phyloP scores from a whole-genome alignment of 2,113 vertebrate genomes.

The Tetrao urogallus region DNA sequence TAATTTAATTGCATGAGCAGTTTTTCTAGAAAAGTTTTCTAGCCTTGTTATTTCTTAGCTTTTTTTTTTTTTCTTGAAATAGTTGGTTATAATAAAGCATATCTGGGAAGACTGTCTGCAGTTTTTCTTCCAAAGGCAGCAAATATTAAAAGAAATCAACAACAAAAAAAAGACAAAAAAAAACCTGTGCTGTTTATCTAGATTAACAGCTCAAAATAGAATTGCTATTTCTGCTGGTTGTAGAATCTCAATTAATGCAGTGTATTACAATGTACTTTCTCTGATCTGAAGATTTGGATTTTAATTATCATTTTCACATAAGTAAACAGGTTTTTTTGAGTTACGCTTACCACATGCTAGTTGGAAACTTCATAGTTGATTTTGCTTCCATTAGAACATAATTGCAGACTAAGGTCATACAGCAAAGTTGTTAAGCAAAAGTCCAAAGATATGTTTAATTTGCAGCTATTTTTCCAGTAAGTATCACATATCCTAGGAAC shows the following conservation, averaged over 20 bases:
- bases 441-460: neutral
- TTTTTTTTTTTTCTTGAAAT: neutral
- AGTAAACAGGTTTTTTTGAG: neutral
- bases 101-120: neutral
- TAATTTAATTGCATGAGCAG: neutral
- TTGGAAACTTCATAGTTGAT: neutral
- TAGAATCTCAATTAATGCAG: neutral
- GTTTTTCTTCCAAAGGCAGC: neutral
- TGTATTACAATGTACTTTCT: neutral
- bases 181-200: neutral
- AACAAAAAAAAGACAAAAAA: neutral
- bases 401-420: neutral
- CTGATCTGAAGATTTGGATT: neutral
- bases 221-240: neutral
- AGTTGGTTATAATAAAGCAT: neutral
- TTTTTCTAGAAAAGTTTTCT: neutral
- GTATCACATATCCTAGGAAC: neutral
- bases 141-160: neutral
- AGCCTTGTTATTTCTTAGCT: neutral
- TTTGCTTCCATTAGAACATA: neutral
- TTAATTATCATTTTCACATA: neutral
- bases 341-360: neutral
- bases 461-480: neutral
- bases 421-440: neutral
- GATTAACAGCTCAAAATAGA: neutral